phyloP scores from a whole-genome alignment of 2,797 vertebrate species.

The Nyctibius grandis region DNA sequence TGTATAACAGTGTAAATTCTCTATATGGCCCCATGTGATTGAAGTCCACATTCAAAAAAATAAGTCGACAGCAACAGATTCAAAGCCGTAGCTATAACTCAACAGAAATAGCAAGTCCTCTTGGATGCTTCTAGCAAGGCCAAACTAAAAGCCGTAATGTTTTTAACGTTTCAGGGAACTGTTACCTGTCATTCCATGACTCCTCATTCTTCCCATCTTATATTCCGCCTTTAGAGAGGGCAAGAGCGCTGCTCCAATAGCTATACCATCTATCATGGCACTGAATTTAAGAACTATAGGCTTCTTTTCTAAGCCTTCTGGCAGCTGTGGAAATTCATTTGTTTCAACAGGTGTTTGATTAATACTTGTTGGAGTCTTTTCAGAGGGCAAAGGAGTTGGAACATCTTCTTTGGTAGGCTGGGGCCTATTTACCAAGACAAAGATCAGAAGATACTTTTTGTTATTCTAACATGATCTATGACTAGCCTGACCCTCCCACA shows the following conservation, averaged over 20 bases:
- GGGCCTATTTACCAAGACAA: slow-evolving; percentile 72
- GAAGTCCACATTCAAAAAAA: background rate
- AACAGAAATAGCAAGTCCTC: accelerated
- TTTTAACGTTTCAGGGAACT: background rate
- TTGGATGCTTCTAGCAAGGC: background rate
- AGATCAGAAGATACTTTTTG: background rate
- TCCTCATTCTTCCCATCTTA: slow-evolving; percentile 98
- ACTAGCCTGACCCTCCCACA: background rate
- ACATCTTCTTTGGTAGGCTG: slow-evolving; percentile 89
- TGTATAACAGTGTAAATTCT: background rate
- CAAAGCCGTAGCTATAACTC: background rate
- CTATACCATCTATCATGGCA: slow-evolving; percentile 96
- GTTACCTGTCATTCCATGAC: slow-evolving; percentile 95
- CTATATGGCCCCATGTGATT: accelerated
- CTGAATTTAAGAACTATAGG: slow-evolving; percentile 98
- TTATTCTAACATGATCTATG: accelerated
- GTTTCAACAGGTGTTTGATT: slow-evolving; percentile 96
- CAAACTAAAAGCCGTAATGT: background rate
- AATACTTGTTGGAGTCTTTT: slow-evolving; percentile 89
- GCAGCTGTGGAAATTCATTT: slow-evolving; percentile 96
- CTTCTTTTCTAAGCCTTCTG: slow-evolving; percentile 97
- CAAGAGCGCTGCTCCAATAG: slow-evolving; percentile 92
- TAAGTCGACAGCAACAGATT: background rate
- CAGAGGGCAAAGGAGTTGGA: slow-evolving; percentile 88
- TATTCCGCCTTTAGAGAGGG: slow-evolving; percentile 97